phyloP scores from a whole-genome alignment of 2,888 invertebrate genomes.

The Acholoe squamosa region DNA sequence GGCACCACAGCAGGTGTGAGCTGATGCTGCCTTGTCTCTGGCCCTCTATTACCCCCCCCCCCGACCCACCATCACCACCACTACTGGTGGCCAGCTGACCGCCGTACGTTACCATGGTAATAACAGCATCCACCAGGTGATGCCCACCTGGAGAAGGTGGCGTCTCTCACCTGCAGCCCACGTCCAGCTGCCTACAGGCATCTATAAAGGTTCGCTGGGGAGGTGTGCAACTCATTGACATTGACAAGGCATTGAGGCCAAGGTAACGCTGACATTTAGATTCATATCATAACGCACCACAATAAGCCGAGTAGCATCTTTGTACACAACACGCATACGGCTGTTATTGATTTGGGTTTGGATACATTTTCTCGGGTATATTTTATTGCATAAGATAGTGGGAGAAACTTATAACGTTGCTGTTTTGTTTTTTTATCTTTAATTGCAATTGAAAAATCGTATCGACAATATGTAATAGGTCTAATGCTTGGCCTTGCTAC shows the following conservation, averaged over 20 bases:
- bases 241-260: background rate
- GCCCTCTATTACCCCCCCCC: background rate
- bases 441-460: no score
- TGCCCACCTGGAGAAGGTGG: constrained; percentile 46
- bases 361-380: no score
- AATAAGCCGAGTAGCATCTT: no score
- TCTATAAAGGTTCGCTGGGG: background rate
- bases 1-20: background rate
- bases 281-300: no score
- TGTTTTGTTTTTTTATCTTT: no score
- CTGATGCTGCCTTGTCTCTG: background rate
- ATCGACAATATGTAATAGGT: no score
- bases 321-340: no score
- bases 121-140: constrained; percentile 37
- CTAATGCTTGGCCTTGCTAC: no score
- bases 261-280: background rate
- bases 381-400: no score
- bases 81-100: constrained; percentile 42
- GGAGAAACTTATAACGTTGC: no score
- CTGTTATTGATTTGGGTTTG: no score
- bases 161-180: constrained; percentile 2
- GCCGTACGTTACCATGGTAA: constrained; percentile 36
- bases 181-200: background rate
- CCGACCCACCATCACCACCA: background rate
- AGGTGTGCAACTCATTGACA: background rate